These are phyloP conservation scores for Rhagium mordax DNA, from an alignment of 2,888 invertebrate genomes.

Conservation along the genomic window DNA sequence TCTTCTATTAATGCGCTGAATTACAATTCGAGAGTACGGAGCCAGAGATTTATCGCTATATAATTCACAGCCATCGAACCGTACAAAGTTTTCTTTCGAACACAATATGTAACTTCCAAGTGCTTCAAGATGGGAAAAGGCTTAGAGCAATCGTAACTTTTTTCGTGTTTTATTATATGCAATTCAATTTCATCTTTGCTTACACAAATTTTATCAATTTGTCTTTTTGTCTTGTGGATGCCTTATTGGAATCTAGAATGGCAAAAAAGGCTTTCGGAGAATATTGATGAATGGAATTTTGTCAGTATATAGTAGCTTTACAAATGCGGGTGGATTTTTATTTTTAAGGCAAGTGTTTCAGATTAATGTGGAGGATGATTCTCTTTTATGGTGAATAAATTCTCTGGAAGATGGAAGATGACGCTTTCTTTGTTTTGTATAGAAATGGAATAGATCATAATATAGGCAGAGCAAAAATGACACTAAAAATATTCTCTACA, in stretches of 20 bases:
- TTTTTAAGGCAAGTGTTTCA: neutral
- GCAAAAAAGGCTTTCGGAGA: constrained; percentile 23
- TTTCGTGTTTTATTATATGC: constrained; percentile 15
- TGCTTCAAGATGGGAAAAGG: constrained; percentile 32
- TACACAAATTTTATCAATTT: constrained; percentile 15
- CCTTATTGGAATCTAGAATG: constrained; percentile 20
- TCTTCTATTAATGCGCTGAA: constrained; percentile 46
- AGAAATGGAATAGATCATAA: too few relatives aligned
- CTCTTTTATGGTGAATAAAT: too few relatives aligned
- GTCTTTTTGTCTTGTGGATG: constrained; percentile 12
- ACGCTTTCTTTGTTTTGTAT: too few relatives aligned
- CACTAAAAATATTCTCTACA: too few relatives aligned
- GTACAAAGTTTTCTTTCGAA: constrained; percentile 38
- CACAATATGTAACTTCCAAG: constrained; percentile 41
- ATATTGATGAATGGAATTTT: constrained; percentile 25
- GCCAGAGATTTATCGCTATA: constrained; percentile 45
- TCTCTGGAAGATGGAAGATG: too few relatives aligned
- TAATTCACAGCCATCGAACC: constrained; percentile 40
- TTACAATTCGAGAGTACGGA: constrained; percentile 45
- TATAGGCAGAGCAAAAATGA: too few relatives aligned
- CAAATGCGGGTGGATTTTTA: constrained; percentile 7
- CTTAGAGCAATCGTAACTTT: constrained; percentile 35
- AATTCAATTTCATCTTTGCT: constrained; percentile 17
- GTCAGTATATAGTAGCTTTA: constrained; percentile 6
- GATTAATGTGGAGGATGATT: too few relatives aligned